phyloP scores from a whole-genome alignment of 2,888 invertebrate species.

The Cheilosia impressa region DNA sequence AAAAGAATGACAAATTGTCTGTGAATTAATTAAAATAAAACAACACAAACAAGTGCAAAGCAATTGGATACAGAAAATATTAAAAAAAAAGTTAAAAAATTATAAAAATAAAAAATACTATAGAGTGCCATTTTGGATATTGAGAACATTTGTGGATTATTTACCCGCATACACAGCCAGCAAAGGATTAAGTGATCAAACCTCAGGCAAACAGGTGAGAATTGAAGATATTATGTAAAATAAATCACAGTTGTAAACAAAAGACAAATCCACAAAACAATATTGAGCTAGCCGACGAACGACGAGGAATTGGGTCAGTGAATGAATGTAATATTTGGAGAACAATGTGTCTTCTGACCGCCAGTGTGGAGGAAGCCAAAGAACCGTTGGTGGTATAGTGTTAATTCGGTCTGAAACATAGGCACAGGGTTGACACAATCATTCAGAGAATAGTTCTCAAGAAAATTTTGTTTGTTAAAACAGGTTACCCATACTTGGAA shows the following conservation, averaged over 20 bases:
- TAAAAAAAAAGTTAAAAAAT: neutral
- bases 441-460: neutral
- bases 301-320: slow-evolving; percentile 46
- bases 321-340: slow-evolving; percentile 25
- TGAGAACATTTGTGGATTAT: slow-evolving; percentile 68
- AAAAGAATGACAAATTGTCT: slow-evolving; percentile 15
- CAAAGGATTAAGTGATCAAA: slow-evolving; percentile 66
- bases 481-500: slow-evolving; percentile 5
- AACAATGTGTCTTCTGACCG: neutral
- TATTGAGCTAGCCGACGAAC: slow-evolving; percentile 23
- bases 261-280: slow-evolving; percentile 31
- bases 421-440: neutral
- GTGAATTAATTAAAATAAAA: slow-evolving; percentile 46
- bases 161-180: slow-evolving; percentile 28
- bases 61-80: slow-evolving; percentile 28
- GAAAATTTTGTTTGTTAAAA: slow-evolving; percentile 1
- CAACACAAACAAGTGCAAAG: slow-evolving; percentile 45
- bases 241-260: neutral
- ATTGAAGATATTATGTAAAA: neutral
- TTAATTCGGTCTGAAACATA: neutral
- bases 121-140: slow-evolving; percentile 72
- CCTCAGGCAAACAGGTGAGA: slow-evolving; percentile 55
- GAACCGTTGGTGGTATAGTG: slow-evolving; percentile 31
- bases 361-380: neutral
- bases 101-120: slow-evolving; percentile 12